phyloP scores from a whole-genome alignment of 1,140 invertebrate genomes.

The Drosophila pruinosa region DNA sequence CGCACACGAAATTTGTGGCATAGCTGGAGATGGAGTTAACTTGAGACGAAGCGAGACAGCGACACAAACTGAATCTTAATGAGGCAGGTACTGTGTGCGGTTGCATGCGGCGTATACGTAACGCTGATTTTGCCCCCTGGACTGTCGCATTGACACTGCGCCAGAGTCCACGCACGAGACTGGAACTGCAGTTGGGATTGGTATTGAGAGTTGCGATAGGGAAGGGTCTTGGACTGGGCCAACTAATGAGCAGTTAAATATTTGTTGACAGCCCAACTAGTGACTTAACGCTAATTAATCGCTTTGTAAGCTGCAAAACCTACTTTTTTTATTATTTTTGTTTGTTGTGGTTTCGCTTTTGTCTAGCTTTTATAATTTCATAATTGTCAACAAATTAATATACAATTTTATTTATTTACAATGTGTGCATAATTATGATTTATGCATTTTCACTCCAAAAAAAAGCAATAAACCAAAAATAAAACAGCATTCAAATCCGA shows the following conservation, averaged over 20 bases:
- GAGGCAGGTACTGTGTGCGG: conserved; percentile 51
- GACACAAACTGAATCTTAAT: conserved; percentile 67
- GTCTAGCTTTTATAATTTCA: conserved; percentile 67
- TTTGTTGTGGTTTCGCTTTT: conserved; percentile 27
- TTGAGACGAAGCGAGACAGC: conserved; percentile 55
- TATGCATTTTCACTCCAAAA: conserved; percentile 37
- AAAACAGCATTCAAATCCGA: conserved; percentile 67
- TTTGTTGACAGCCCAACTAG: conserved; percentile 63
- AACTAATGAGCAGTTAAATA: conserved; percentile 75
- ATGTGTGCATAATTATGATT: conserved; percentile 67
- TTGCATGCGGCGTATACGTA: conserved; percentile 59
- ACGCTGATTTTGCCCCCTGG: conserved; percentile 40
- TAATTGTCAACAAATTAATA: conserved; percentile 80
- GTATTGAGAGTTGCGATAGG: not conserved
- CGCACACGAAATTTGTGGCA: conserved; percentile 30
- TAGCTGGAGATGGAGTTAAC: conserved; percentile 46
- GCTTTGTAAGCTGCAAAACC: conserved; percentile 59
- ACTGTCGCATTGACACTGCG: conserved; percentile 34
- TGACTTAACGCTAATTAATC: conserved; percentile 68
- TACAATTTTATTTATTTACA: conserved; percentile 69
- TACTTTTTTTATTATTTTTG: conserved; percentile 11
- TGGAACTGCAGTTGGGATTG: not conserved
- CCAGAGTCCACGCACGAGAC: not conserved
- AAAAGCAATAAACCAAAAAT: not conserved
- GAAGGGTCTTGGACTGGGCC: not conserved